These are phyloP conservation scores for Cryptocephalus primarius DNA, from an alignment of 2,888 invertebrate species.

Conservation along the genomic window DNA sequence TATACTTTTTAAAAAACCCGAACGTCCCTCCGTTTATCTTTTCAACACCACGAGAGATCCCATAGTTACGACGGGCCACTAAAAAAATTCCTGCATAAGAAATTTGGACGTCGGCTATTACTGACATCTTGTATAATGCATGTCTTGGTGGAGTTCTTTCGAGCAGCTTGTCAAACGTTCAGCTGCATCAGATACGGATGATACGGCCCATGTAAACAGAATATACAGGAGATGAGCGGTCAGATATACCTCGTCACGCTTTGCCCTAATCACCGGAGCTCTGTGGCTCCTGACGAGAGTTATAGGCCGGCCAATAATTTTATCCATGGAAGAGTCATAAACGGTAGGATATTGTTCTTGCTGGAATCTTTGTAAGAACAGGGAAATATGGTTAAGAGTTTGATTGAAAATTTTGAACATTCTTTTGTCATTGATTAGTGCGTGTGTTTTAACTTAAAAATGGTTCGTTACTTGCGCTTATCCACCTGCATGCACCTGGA, in stretches of 20 bases:
- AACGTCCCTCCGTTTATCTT: no score
- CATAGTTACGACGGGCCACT: neutral
- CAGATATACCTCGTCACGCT: conserved; percentile 18
- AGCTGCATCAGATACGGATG: conserved; percentile 16
- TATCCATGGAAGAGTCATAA: neutral
- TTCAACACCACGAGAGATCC: neutral
- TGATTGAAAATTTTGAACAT: no score
- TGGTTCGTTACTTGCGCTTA: no score
- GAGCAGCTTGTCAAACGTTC: conserved; percentile 10
- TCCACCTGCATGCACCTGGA: no score
- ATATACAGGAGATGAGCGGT: conserved; percentile 17
- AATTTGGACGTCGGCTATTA: conserved; percentile 5
- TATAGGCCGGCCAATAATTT: neutral
- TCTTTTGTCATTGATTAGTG: no score
- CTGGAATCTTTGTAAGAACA: no score
- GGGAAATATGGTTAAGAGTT: no score
- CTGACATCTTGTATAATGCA: conserved; percentile 4
- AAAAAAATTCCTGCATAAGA: conserved; percentile 2
- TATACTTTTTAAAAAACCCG: no score
- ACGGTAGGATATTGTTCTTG: no score
- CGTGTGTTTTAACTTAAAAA: no score
- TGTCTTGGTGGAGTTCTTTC: neutral
- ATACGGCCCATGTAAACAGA: conserved; percentile 21
- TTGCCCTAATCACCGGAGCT: conserved; percentile 17
- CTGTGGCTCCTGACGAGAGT: conserved; percentile 12